phyloP scores from a whole-genome alignment of 2,797 vertebrate genomes.

The Sandelia bainsii region DNA sequence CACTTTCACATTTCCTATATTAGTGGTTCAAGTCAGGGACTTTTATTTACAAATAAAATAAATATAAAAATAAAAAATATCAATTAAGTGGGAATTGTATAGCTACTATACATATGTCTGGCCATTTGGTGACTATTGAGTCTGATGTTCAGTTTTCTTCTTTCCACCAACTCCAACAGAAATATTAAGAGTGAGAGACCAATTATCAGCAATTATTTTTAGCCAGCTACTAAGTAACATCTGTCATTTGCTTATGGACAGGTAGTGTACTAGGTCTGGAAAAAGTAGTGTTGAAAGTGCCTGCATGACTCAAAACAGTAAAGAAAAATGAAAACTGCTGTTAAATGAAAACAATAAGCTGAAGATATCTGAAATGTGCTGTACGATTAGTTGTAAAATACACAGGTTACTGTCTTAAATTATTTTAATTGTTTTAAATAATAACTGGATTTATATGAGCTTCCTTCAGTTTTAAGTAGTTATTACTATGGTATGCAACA shows the following conservation, averaged over 20 bases:
- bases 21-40: not conserved
- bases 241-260: no score
- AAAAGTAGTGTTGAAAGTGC: no score
- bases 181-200: not conserved
- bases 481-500: not conserved
- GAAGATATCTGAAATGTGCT: no score
- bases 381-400: not conserved
- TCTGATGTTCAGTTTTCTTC: no score
- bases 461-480: conserved; percentile 6
- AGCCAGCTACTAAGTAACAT: no score
- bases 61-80: not conserved
- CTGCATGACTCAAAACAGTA: no score
- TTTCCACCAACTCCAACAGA: not conserved
- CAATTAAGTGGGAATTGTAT: no score
- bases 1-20: not conserved
- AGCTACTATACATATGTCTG: no score
- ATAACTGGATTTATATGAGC: not conserved
- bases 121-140: not conserved
- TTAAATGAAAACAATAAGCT: no score
- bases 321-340: no score
- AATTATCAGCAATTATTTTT: no score
- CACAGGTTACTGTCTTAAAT: not conserved
- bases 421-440: not conserved
- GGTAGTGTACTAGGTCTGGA: no score
- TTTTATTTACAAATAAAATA: not conserved